phyloP scores from a whole-genome alignment of 2,113 vertebrate species.

The Oncorhynchus nerka region DNA sequence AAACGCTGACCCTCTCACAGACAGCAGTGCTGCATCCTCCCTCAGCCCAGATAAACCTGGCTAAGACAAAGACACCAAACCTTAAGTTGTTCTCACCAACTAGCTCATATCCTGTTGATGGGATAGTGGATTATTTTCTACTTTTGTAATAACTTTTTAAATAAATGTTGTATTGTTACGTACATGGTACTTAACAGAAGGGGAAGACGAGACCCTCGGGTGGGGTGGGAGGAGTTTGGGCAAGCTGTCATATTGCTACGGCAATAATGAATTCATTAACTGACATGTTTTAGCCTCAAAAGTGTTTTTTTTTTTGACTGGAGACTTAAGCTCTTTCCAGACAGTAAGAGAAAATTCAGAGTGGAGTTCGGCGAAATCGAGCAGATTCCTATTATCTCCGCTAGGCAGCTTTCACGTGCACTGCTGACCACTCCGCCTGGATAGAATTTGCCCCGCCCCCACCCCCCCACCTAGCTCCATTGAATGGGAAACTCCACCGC shows the following conservation, averaged over 20 bases:
- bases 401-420: too few species aligned
- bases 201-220: constrained; percentile 23
- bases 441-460: too few species aligned
- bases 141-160: constrained; percentile 27
- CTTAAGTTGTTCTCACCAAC: constrained; percentile 41
- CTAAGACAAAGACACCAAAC: constrained; percentile 43
- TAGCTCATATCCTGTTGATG: constrained; percentile 41
- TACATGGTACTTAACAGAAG: constrained; percentile 29
- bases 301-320: neutral
- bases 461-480: too few species aligned
- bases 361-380: too few species aligned
- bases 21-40: constrained; percentile 36
- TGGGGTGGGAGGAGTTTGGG: constrained; percentile 10
- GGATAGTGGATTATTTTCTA: constrained; percentile 47
- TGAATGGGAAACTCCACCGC: too few species aligned
- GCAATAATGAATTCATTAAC: constrained; percentile 46
- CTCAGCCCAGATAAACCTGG: constrained; percentile 34
- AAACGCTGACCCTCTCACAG: constrained; percentile 2
- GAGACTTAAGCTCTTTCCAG: neutral
- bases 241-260: constrained; percentile 25
- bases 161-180: constrained; percentile 32
- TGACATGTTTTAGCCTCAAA: constrained; percentile 6
- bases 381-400: too few species aligned
- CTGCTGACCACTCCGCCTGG: too few species aligned
- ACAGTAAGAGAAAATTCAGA: too few species aligned